Evolutionary conservation across 1,140 invertebrate species (phyloP).

Genomic region (Brachionus rubens): DNA sequence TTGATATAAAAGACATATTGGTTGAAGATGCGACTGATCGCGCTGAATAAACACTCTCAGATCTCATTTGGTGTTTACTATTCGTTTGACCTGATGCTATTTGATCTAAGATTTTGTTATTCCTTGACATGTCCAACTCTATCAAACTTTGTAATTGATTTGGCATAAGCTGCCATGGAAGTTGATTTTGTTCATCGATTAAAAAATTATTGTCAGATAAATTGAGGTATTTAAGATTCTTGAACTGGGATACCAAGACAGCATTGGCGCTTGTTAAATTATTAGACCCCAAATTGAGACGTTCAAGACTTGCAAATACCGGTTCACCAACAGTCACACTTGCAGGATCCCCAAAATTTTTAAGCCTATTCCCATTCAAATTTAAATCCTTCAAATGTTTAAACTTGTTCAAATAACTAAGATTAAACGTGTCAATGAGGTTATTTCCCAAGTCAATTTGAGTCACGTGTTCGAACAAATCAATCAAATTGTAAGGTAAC

Average conservation of each 20-base stretch:
- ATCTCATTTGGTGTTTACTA: background rate
- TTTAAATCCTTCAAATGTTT: background rate
- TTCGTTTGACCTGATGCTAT: background rate
- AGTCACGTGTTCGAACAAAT: background rate
- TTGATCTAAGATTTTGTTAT: constrained; percentile 11
- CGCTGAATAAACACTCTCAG: background rate
- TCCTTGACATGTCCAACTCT: constrained; percentile 40
- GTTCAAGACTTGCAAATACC: background rate
- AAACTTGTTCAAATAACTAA: constrained; percentile 1
- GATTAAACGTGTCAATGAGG: background rate
- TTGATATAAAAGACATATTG: background rate
- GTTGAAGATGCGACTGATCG: background rate
- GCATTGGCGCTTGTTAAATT: background rate
- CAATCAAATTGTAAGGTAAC: background rate
- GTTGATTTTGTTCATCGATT: background rate
- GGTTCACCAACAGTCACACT: background rate
- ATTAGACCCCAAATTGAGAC: background rate
- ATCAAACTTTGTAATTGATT: background rate
- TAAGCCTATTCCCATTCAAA: background rate
- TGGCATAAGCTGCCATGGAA: constrained; percentile 29
- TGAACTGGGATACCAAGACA: constrained; percentile 2
- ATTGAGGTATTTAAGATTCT: constrained; percentile 11
- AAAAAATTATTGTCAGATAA: constrained; percentile 40
- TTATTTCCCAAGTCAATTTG: background rate
- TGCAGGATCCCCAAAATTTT: background rate